phyloP scores from a whole-genome alignment of 1,140 invertebrate genomes.

The Diorhabda sublineata region DNA sequence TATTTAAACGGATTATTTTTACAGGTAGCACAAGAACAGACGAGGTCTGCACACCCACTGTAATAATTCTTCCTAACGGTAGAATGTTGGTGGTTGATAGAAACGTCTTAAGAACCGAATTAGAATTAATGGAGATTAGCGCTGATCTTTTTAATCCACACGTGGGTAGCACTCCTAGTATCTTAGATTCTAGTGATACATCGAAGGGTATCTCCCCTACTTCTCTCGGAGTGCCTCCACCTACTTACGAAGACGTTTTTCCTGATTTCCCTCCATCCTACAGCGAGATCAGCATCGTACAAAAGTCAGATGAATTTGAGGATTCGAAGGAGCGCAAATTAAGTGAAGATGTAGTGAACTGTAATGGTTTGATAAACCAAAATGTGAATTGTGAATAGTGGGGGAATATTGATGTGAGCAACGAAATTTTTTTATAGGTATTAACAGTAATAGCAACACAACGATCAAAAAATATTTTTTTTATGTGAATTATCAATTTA shows the following conservation, averaged over 20 bases:
- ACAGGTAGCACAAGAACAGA: conserved; percentile 36
- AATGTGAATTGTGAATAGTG: too few relatives aligned
- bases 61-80: conserved; percentile 56
- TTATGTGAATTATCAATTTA: too few relatives aligned
- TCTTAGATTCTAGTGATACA: conserved; percentile 42
- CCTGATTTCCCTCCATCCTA: conserved; percentile 47
- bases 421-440: too few relatives aligned
- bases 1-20: conserved; percentile 17
- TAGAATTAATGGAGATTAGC: conserved; percentile 54
- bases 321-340: conserved; percentile 10
- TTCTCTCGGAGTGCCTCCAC: conserved; percentile 42
- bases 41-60: conserved; percentile 49
- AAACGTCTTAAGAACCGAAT: conserved; percentile 49
- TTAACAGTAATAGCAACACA: too few relatives aligned
- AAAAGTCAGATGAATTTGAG: conserved; percentile 13
- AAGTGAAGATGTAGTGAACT: too few relatives aligned
- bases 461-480: too few relatives aligned
- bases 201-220: conserved; percentile 43
- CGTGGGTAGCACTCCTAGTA: conserved; percentile 41
- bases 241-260: conserved; percentile 45
- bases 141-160: conserved; percentile 48
- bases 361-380: too few relatives aligned
- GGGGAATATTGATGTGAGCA: too few relatives aligned
- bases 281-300: conserved; percentile 40
- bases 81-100: conserved; percentile 57